Conservation (phyloP, 2,888 invertebrate genomes). For the Abrostola triplasia region DNA sequence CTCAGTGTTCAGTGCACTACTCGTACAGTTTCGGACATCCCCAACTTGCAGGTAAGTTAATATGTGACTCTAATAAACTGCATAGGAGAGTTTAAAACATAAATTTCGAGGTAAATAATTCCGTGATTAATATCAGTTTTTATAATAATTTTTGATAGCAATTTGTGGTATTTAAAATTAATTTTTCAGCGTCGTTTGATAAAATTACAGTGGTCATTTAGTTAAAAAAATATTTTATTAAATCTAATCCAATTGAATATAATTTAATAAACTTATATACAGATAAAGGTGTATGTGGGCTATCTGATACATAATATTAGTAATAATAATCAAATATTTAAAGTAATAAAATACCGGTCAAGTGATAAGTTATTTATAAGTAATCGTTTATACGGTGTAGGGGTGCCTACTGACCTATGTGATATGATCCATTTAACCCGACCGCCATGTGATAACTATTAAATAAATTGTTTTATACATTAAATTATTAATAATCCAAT, state of each 20-base stretch:
- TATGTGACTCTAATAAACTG: conserved; percentile 9
- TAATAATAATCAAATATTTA: not conserved
- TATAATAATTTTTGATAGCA: not conserved
- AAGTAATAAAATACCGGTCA: conserved; percentile 29
- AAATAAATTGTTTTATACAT: conserved; percentile 1
- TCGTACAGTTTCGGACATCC: conserved; percentile 62
- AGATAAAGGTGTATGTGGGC: too few species aligned
- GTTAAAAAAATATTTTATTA: too few species aligned
- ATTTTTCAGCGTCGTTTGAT: not conserved
- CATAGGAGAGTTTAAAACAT: not conserved
- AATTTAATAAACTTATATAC: too few species aligned
- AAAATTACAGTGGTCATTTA: too few species aligned
- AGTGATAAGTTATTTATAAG: conserved; percentile 53
- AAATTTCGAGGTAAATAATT: not conserved
- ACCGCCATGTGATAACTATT: conserved; percentile 18
- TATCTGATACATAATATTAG: too few species aligned
- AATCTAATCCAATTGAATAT: too few species aligned
- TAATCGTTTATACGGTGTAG: conserved; percentile 44
- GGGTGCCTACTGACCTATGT: conserved; percentile 68
- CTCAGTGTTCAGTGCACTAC: conserved; percentile 62
- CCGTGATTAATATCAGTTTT: not conserved
- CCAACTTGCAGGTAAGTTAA: conserved; percentile 77
- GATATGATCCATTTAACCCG: conserved; percentile 47
- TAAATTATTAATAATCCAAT: not conserved
- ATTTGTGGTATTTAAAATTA: too few species aligned